phyloP scores from a whole-genome alignment of 1,140 invertebrate species.

The Stenopsyche tienmushanensis region DNA sequence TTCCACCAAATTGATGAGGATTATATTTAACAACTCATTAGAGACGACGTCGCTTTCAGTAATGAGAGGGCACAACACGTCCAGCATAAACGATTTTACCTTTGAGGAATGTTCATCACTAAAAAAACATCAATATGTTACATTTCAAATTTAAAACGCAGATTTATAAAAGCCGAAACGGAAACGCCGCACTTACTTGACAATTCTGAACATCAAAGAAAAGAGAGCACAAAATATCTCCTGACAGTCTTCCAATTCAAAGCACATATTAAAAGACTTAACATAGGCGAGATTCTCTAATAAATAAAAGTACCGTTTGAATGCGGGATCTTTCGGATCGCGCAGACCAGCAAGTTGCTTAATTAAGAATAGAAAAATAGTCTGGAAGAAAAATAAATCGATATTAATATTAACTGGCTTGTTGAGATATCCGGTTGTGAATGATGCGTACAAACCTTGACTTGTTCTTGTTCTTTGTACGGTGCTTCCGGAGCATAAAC shows the following conservation, averaged over 20 bases:
- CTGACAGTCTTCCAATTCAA: conserved; percentile 95
- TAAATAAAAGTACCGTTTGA: conserved; percentile 96
- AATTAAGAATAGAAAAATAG: conserved; percentile 94
- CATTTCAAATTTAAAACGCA: conserved; percentile 11
- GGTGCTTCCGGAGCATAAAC: conserved; percentile 99
- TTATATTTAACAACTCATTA: conserved; percentile 90
- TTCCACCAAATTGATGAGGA: conserved; percentile 93
- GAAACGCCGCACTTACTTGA: conserved; percentile 82
- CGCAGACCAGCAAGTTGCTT: conserved; percentile 90
- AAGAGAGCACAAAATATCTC: conserved; percentile 95
- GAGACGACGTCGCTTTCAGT: conserved; percentile 94
- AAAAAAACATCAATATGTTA: conserved; percentile 31
- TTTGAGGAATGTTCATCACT: conserved; percentile 95
- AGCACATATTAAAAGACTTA: conserved; percentile 99
- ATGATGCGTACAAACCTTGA: conserved; percentile 61
- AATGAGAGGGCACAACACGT: conserved; percentile 90
- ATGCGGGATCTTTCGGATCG: conserved; percentile 95
- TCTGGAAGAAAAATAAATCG: conserved; percentile 55
- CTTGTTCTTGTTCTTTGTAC: conserved; percentile 92
- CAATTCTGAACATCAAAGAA: conserved; percentile 93
- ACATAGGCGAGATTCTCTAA: conserved; percentile 96
- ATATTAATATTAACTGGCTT: not conserved
- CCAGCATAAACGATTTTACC: conserved; percentile 95
- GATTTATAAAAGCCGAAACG: conserved; percentile 3
- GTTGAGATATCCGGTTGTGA: not conserved